phyloP scores from a whole-genome alignment of 1,140 invertebrate species.

The Cephus cinctus region DNA sequence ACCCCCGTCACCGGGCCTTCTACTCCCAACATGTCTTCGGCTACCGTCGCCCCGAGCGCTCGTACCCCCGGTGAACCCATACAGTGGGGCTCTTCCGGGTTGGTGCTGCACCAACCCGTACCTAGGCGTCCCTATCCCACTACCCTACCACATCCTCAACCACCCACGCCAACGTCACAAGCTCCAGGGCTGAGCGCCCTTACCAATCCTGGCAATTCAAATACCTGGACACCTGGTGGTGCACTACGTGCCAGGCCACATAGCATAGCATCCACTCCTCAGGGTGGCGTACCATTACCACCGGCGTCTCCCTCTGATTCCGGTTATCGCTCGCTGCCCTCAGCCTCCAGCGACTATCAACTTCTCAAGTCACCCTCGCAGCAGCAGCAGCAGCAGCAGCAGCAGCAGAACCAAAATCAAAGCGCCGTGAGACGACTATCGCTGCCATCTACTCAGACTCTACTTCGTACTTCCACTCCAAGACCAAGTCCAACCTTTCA shows the following conservation, averaged over 20 bases:
- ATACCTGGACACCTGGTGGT: constrained; percentile 47
- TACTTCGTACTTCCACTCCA: constrained; percentile 50
- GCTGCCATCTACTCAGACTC: constrained; percentile 46
- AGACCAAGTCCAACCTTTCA: constrained; percentile 65
- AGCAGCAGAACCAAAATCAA: constrained; percentile 20
- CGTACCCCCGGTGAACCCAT: constrained; percentile 41
- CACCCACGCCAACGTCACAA: constrained; percentile 51
- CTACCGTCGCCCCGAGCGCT: constrained; percentile 44
- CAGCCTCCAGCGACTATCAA: constrained; percentile 64
- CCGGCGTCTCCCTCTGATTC: constrained; percentile 56
- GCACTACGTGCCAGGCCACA: constrained; percentile 41
- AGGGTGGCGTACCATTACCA: constrained; percentile 25
- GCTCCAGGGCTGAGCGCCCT: constrained; percentile 33
- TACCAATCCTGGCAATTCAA: constrained; percentile 35
- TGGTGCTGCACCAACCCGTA: constrained; percentile 48
- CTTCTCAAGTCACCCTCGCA: constrained; percentile 54
- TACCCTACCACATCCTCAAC: constrained; percentile 51
- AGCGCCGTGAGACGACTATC: constrained; percentile 44
- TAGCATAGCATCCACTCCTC: constrained; percentile 46
- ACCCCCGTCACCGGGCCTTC: constrained; percentile 37
- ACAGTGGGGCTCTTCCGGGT: constrained; percentile 43
- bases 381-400: background rate
- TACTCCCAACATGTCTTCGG: constrained; percentile 20
- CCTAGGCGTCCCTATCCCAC: constrained; percentile 46
- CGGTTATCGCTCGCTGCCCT: constrained; percentile 58